Percentiles rank a stretch among this genome's conserved stretches.
These are phyloP conservation scores for Contarinia nasturtii DNA, from an alignment of 1,140 invertebrate species.

Conservation along the genomic window DNA sequence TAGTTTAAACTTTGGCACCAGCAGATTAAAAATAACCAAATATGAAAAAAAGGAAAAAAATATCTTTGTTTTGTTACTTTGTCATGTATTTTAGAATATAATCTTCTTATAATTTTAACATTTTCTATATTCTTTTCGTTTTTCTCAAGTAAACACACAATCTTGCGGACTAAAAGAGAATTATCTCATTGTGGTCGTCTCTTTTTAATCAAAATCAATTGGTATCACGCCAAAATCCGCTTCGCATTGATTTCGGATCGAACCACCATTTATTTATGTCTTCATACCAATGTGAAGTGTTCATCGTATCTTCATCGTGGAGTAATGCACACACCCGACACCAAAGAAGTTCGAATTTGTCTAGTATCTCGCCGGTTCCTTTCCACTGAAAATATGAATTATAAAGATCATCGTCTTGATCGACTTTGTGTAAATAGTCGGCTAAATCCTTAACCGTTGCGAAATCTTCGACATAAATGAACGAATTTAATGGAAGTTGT, in stretches of 20 bases:
- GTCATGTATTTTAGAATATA: too few relatives aligned
- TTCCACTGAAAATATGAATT: conserved; percentile 25
- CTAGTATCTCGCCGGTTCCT: conserved; percentile 2
- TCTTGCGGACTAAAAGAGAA: too few relatives aligned
- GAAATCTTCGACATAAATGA: conserved; percentile 30
- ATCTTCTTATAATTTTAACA: too few relatives aligned
- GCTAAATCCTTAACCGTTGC: conserved; percentile 25
- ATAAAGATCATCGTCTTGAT: conserved; percentile 17
- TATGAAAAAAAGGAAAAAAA: too few relatives aligned
- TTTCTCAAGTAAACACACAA: too few relatives aligned
- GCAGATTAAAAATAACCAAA: too few relatives aligned
- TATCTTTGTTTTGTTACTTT: too few relatives aligned
- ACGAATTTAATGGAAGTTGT: too few relatives aligned
- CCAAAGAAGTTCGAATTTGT: not conserved
- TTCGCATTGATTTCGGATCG: not conserved
- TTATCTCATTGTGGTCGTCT: too few relatives aligned
- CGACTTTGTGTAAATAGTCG: conserved; percentile 25
- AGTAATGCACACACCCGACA: not conserved
- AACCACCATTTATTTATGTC: conserved; percentile 1
- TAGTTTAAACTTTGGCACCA: too few relatives aligned
- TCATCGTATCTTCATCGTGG: not conserved
- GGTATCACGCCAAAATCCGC: not conserved
- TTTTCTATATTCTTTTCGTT: too few relatives aligned
- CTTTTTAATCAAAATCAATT: too few relatives aligned
- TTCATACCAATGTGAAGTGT: not conserved